Evolutionary conservation across 1,140 invertebrate genomes (phyloP).

Genomic region (Drosophila jambulina): DNA sequence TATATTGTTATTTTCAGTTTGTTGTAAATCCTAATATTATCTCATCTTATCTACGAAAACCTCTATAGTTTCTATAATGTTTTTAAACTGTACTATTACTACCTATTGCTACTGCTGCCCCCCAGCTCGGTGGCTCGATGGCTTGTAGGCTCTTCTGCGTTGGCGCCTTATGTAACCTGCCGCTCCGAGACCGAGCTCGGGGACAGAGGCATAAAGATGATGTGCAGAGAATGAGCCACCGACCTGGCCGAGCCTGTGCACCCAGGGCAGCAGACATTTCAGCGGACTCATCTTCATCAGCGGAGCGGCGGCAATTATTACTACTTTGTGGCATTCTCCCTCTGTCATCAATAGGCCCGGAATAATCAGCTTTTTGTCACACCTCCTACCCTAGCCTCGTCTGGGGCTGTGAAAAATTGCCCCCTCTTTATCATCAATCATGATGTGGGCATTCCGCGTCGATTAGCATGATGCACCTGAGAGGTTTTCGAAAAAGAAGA

Average conservation of each 20-base stretch:
- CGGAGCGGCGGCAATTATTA: slow-evolving; percentile 36
- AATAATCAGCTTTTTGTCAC: slow-evolving; percentile 52
- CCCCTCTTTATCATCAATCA: slow-evolving; percentile 42
- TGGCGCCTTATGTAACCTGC: slow-evolving; percentile 71
- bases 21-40: background rate
- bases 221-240: slow-evolving; percentile 31
- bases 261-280: slow-evolving; percentile 29
- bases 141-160: slow-evolving; percentile 62
- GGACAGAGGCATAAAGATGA: slow-evolving; percentile 10
- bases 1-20: background rate
- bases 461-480: slow-evolving; percentile 41
- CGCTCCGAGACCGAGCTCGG: no score
- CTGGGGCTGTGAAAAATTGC: slow-evolving; percentile 48
- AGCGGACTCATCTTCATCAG: slow-evolving; percentile 73
- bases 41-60: background rate
- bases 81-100: background rate
- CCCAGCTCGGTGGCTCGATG: slow-evolving; percentile 13
- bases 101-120: slow-evolving; percentile 34
- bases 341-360: slow-evolving; percentile 70
- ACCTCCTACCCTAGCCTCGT: slow-evolving; percentile 16
- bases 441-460: slow-evolving; percentile 10
- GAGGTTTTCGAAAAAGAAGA: slow-evolving; percentile 30
- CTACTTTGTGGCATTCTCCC: slow-evolving; percentile 58
- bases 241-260: background rate
- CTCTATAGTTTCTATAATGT: background rate